Conservation (phyloP, 2,888 invertebrate species). For the Melinaea marsaeus region DNA sequence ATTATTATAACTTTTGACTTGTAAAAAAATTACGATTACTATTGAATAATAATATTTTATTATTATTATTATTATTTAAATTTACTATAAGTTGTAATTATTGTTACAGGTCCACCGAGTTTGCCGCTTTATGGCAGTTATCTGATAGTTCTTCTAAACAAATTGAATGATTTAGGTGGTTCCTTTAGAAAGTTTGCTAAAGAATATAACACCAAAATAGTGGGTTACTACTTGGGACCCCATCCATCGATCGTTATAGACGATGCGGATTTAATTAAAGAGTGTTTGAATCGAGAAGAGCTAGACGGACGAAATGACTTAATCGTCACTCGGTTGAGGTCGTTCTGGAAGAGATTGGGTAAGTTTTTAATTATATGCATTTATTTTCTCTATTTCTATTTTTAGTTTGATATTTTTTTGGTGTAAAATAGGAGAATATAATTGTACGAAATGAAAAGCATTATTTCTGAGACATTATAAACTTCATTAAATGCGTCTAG, state of each 20-base stretch:
- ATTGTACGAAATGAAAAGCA: too few relatives aligned
- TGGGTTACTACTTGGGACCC: slow-evolving; percentile 78
- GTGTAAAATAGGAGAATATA: too few relatives aligned
- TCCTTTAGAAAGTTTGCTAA: slow-evolving; percentile 70
- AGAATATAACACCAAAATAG: slow-evolving; percentile 78
- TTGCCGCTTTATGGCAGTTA: slow-evolving; percentile 81
- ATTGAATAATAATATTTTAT: too few relatives aligned
- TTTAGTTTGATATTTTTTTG: too few relatives aligned
- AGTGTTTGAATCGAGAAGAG: slow-evolving; percentile 76
- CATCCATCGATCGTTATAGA: slow-evolving; percentile 72
- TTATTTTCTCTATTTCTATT: too few relatives aligned
- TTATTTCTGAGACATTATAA: too few relatives aligned
- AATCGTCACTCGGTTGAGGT: slow-evolving; percentile 68
- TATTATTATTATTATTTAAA: too few relatives aligned
- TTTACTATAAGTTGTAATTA: background rate
- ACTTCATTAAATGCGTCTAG: too few relatives aligned
- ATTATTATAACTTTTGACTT: too few relatives aligned
- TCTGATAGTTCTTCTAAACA: slow-evolving; percentile 73
- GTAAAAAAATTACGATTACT: too few relatives aligned
- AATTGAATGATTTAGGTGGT: slow-evolving; percentile 71
- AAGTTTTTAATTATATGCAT: slow-evolving; percentile 29
- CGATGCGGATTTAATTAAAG: slow-evolving; percentile 73
- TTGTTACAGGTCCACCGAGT: slow-evolving; percentile 77
- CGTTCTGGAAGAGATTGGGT: slow-evolving; percentile 76
- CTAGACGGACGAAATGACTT: slow-evolving; percentile 80